Conservation (phyloP, 2,888 invertebrate genomes). For the Calameuta pallipes region DNA sequence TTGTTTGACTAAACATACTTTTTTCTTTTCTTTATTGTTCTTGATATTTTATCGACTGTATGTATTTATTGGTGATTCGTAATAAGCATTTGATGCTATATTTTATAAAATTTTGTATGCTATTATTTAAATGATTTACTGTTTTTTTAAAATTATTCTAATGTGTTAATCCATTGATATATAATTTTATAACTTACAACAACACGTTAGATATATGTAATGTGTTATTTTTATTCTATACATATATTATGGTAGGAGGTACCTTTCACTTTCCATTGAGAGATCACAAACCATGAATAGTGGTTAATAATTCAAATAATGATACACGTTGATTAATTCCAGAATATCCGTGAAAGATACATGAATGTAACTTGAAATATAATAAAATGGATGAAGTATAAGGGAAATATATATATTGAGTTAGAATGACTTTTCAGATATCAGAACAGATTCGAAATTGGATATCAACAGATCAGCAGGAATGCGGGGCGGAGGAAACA, state of each 20-base stretch:
- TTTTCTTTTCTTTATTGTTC: background rate
- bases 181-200: background rate
- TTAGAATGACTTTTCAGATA: slow-evolving; percentile 27
- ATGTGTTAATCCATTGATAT: background rate
- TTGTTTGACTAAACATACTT: background rate
- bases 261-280: slow-evolving; percentile 23
- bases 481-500: slow-evolving; percentile 71
- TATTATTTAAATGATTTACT: background rate
- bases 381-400: background rate
- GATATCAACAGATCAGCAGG: slow-evolving; percentile 58
- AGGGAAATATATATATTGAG: background rate
- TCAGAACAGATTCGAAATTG: slow-evolving; percentile 45
- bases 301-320: background rate
- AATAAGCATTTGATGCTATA: background rate
- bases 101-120: background rate
- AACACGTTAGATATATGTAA: background rate
- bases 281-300: slow-evolving; percentile 3
- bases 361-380: background rate
- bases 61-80: background rate
- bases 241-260: background rate
- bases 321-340: background rate
- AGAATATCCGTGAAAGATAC: background rate
- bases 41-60: background rate
- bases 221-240: background rate
- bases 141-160: background rate